Conservation (phyloP, 2,113 vertebrate species). For the Plestiodon gilberti region DNA sequence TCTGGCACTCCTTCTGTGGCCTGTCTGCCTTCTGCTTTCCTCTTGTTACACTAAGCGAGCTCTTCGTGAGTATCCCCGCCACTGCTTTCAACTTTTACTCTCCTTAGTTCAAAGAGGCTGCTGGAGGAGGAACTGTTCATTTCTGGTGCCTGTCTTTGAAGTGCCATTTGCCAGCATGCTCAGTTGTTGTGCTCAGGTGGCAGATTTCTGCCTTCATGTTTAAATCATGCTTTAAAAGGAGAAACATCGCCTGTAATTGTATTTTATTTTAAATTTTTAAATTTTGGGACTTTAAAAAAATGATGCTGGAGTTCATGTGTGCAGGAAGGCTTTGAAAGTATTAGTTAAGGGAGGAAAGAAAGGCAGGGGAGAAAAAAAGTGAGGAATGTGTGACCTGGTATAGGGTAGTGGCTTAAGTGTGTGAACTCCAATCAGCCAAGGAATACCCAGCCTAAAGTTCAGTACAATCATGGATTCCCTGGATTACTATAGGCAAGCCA, state of each 20-base stretch:
- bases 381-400: not conserved
- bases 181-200: not conserved
- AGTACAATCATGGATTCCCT: not conserved
- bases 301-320: not conserved
- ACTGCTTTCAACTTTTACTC: constrained; percentile 30
- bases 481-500: not conserved
- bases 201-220: not conserved
- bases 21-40: not conserved
- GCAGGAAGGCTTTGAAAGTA: not conserved
- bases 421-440: not conserved
- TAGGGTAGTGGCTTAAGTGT: not conserved
- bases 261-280: not conserved
- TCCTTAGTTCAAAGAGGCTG: constrained; percentile 14
- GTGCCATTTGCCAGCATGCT: constrained; percentile 14
- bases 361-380: not conserved
- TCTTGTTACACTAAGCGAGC: not conserved
- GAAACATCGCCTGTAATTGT: not conserved
- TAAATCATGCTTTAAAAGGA: constrained; percentile 27
- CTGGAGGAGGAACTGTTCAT: constrained; percentile 10
- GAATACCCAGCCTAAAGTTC: not conserved
- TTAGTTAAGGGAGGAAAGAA: not conserved
- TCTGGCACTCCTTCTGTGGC: not conserved
- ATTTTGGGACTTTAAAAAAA: not conserved
- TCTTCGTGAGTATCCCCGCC: not conserved
- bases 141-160: constrained; percentile 19